Conservation (phyloP, 1,140 invertebrate genomes). For the Microvelia longipes region DNA sequence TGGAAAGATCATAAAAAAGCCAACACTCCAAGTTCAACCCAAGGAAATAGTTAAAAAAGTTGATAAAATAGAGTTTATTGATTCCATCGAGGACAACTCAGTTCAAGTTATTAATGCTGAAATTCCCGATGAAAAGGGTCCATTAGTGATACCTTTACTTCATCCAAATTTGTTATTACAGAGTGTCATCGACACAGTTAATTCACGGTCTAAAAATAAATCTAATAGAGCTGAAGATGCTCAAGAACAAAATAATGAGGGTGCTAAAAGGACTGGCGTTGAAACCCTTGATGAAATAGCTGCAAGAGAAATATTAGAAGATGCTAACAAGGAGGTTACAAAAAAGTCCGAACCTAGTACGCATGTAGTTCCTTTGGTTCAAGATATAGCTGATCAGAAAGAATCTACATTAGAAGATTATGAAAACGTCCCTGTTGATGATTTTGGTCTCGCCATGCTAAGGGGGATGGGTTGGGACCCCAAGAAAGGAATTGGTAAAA, state of each 20-base stretch:
- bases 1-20: slow-evolving; percentile 29
- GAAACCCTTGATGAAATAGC: slow-evolving; percentile 36
- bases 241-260: slow-evolving; percentile 2
- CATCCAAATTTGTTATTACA: slow-evolving; percentile 7
- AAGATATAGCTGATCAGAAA: slow-evolving; percentile 35
- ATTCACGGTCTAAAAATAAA: slow-evolving; percentile 6
- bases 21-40: slow-evolving; percentile 19
- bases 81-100: slow-evolving; percentile 53
- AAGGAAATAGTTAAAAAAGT: slow-evolving; percentile 31
- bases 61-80: slow-evolving; percentile 46
- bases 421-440: slow-evolving; percentile 69
- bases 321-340: slow-evolving; percentile 24
- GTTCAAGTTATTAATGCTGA: slow-evolving; percentile 37
- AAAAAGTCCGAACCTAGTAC: slow-evolving; percentile 26
- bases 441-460: slow-evolving; percentile 82
- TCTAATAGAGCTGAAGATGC: neutral
- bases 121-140: slow-evolving; percentile 7
- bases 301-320: slow-evolving; percentile 39
- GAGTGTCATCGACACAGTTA: slow-evolving; percentile 6
- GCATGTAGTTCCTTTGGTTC: slow-evolving; percentile 33
- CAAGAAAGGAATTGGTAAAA: slow-evolving; percentile 47
- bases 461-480: slow-evolving; percentile 88
- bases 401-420: slow-evolving; percentile 74
- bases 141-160: slow-evolving; percentile 18
- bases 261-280: slow-evolving; percentile 23